Evolutionary conservation across 2,113 vertebrate species (phyloP).

Genomic region (Talpa occidentalis): DNA sequence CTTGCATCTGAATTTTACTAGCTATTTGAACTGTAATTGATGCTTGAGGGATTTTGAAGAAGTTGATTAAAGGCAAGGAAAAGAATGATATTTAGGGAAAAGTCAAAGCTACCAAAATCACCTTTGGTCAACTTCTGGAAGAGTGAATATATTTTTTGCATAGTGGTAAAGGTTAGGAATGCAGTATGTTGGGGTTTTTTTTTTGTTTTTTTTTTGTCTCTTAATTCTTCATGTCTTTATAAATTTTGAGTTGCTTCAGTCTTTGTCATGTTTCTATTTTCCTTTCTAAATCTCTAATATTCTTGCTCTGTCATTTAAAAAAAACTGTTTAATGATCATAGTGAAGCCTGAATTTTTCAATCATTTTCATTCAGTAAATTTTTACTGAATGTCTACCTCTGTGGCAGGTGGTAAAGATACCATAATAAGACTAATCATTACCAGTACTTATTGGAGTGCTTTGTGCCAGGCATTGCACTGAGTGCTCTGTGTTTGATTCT

Average conservation of each 20-base stretch:
- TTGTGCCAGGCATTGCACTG: background rate
- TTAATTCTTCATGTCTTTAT: background rate
- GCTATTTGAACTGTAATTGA: constrained; percentile 17
- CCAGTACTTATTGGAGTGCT: background rate
- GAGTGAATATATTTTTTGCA: background rate
- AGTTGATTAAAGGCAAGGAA: constrained; percentile 35
- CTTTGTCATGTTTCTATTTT: constrained; percentile 1
- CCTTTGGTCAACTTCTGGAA: constrained; percentile 14
- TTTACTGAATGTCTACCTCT: constrained; percentile 1
- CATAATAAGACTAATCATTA: background rate
- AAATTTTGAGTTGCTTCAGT: constrained; percentile 16
- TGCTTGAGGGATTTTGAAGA: constrained; percentile 35
- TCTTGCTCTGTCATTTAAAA: constrained; percentile 29
- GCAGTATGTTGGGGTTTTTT: background rate
- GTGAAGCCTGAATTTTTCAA: background rate
- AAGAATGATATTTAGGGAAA: constrained; percentile 43
- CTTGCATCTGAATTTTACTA: constrained; percentile 23
- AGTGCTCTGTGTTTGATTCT: background rate
- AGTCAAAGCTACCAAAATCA: constrained; percentile 4
- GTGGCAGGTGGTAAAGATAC: background rate
- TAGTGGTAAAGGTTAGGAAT: background rate
- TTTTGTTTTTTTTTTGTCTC: background rate
- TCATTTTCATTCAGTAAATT: background rate
- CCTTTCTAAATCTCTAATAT: constrained; percentile 23
- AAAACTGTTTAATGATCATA: background rate